Base-by-base conservation (phyloP, 2,888 invertebrate genomes). In the Rhimphoctona megacephalus region DNA sequence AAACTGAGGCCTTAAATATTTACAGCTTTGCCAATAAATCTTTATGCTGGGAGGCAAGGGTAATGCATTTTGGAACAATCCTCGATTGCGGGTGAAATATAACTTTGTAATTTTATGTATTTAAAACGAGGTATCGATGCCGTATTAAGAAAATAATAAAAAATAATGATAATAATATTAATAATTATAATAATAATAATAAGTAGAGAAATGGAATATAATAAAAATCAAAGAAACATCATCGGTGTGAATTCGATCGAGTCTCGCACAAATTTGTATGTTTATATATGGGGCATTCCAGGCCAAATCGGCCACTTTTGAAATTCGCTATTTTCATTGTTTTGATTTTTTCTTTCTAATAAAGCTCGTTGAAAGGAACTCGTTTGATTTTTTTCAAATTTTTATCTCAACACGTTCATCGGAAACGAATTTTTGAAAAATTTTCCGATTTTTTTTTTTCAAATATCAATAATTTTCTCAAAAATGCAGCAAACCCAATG, bases 11-110 rank as follows among this genome's bases (percentile, higher is more conserved):
- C 74, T 86, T 72, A 67, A 74, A 73, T 85, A 87, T 89, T 66
- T 85, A 88, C 82, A 87, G 72, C 76, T 87, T 85, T 67, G 81
- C 76, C 76, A 82, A 52, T 64, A 83, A 83, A 78, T 81, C 36
- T 66, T 87, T 36, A 74, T 43, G 54, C 57, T 43, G 39, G 64
- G 39, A 64, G 54, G 72, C 43, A 46, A 69, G 39, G 49, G 11
- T 61, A 66, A 70, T 69, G 73, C 73, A 30, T 66, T 36, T n/a
- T 4, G 49, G 25, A 33, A 52, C 61, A 52, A 49, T 81, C 66
- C 22, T 46, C 81, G 33, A 72, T 52, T 9, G 30, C 36, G 17
- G 7, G 46, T 4, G n/a, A 70, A 70, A 30, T 61, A 69, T 73
- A 74, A 52, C 19, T 54, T 69, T 6, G 25, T 46, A 19, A 19